Conservation (phyloP, 2,113 vertebrate genomes). For the Ophiodon elongatus region DNA sequence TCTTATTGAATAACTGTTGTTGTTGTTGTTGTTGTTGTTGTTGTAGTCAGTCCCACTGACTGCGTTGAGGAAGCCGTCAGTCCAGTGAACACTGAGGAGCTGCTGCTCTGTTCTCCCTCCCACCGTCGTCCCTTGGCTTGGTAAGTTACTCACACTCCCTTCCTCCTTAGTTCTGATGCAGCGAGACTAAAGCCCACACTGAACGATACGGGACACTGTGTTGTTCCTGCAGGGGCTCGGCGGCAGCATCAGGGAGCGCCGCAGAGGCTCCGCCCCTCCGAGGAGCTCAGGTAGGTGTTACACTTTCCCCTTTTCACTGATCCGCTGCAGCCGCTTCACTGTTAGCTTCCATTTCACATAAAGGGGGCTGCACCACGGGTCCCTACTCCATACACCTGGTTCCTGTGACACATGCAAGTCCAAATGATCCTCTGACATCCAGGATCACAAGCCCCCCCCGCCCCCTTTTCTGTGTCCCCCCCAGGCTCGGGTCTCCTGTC, state of each 20-base stretch:
- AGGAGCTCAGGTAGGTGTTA: constrained; percentile 39
- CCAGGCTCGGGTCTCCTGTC: not conserved
- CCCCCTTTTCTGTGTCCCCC: no score
- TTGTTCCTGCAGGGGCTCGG: constrained; percentile 48
- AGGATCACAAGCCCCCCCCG: not conserved
- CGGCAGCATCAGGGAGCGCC: not conserved
- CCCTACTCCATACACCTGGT: not conserved
- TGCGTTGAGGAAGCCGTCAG: not conserved
- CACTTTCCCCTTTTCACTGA: not conserved
- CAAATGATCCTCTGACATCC: not conserved
- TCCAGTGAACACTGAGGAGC: constrained; percentile 23
- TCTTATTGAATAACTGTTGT: not conserved
- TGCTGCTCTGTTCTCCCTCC: constrained; percentile 5
- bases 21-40: not conserved
- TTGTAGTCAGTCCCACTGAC: not conserved
- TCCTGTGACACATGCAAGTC: not conserved
- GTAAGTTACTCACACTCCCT: constrained; percentile 21
- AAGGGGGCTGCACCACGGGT: no score
- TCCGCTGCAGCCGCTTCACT: not conserved
- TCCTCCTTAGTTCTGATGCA: not conserved
- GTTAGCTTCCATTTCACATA: not conserved
- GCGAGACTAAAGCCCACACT: not conserved
- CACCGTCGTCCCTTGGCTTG: not conserved
- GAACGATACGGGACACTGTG: not conserved
- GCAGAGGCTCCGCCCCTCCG: not conserved